Percentiles rank a stretch among this genome's conserved stretches.
phyloP scores from a whole-genome alignment of 2,797 vertebrate genomes.

The Acanthopagrus latus region DNA sequence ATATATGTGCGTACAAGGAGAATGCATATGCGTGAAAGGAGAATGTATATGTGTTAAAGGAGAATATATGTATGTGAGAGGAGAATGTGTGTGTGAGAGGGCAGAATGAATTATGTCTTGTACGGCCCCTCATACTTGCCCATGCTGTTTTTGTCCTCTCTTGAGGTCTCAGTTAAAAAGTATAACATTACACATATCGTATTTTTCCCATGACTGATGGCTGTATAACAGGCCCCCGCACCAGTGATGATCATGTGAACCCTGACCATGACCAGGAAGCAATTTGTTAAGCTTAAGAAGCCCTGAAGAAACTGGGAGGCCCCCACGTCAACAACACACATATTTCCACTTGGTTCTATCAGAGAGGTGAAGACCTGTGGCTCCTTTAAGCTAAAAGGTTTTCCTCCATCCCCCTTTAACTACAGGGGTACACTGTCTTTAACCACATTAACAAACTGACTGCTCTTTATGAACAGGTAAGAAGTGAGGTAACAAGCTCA shows the following conservation, averaged over 20 bases:
- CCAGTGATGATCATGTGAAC: slow-evolving; percentile 69
- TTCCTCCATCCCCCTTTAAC: slow-evolving; percentile 30
- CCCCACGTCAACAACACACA: slow-evolving; percentile 72
- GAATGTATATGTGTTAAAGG: too few relatives aligned
- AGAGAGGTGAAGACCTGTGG: slow-evolving; percentile 54
- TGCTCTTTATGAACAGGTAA: slow-evolving; percentile 26
- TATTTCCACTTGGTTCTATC: slow-evolving; percentile 71
- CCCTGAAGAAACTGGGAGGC: slow-evolving; percentile 46
- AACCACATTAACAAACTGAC: slow-evolving; percentile 32
- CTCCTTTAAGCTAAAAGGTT: slow-evolving; percentile 31
- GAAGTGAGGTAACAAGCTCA: slow-evolving; percentile 20
- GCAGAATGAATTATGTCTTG: too few relatives aligned
- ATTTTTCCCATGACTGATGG: slow-evolving; percentile 65
- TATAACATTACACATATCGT: slow-evolving; percentile 46
- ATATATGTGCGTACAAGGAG: too few relatives aligned
- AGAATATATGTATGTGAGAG: too few relatives aligned
- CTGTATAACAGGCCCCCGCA: slow-evolving; percentile 46
- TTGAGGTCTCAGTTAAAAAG: slow-evolving; percentile 26
- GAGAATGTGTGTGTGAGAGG: too few relatives aligned
- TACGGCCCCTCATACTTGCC: too few relatives aligned
- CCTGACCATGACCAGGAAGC: slow-evolving; percentile 82
- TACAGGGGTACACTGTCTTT: slow-evolving; percentile 40
- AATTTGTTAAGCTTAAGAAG: slow-evolving; percentile 78
- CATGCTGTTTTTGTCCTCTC: slow-evolving; percentile 1
- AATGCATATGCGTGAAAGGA: too few relatives aligned